These are phyloP conservation scores for Zosterops hypoxanthus DNA, from an alignment of 2,113 vertebrate genomes.

Conservation along the genomic window DNA sequence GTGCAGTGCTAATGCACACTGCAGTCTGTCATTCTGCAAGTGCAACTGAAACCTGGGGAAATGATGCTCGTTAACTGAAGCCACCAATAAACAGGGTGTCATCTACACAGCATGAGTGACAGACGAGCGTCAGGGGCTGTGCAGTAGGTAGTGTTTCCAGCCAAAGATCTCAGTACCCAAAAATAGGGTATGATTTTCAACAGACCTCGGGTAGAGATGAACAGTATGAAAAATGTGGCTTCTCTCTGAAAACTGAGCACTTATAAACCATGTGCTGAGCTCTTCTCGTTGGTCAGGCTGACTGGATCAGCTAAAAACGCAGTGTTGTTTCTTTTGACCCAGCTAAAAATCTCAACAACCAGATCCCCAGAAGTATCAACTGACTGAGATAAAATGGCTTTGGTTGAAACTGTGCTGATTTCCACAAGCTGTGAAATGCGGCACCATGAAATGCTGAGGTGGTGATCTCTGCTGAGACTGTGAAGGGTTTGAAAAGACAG, in stretches of 20 bases:
- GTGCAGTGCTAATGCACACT: not conserved
- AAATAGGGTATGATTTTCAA: not conserved
- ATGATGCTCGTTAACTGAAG: not conserved
- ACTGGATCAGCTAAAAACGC: not conserved
- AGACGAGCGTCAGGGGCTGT: not conserved
- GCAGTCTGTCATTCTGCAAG: not conserved
- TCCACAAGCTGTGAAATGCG: not conserved
- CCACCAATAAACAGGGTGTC: not conserved
- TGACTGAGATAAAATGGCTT: not conserved
- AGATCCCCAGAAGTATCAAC: not conserved
- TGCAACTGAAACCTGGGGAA: slow-evolving; percentile 1
- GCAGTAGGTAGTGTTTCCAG: not conserved
- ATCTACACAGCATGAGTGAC: not conserved
- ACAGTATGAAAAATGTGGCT: not conserved
- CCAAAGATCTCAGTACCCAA: not conserved
- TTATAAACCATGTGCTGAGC: not conserved
- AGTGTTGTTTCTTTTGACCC: not conserved
- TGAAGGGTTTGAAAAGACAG: not conserved
- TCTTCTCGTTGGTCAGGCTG: not conserved
- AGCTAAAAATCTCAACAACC: not conserved
- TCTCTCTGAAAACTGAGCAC: not conserved
- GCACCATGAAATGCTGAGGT: not conserved
- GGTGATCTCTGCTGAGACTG: not conserved
- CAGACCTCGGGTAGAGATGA: not conserved
- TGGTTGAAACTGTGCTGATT: not conserved